phyloP scores from a whole-genome alignment of 2,888 invertebrate species.

The Pteria penguin region DNA sequence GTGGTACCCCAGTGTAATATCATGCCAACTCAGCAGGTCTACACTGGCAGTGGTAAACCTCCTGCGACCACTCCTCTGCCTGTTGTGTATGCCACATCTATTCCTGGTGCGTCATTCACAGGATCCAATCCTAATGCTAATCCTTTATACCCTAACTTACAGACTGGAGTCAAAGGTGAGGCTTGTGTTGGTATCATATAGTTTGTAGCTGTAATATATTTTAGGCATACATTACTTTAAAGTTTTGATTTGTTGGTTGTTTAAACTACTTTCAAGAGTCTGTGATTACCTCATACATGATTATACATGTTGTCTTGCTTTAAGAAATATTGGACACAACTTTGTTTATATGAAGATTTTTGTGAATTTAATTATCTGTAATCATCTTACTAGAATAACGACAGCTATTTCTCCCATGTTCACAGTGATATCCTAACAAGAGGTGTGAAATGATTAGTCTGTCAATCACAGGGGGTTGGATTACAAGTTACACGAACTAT shows the following conservation, averaged over 20 bases:
- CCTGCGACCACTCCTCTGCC: slow-evolving; percentile 38
- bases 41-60: slow-evolving; percentile 38
- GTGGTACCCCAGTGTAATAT: slow-evolving; percentile 62
- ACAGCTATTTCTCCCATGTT: too few relatives aligned
- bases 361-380: too few relatives aligned
- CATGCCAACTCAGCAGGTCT: slow-evolving; percentile 37
- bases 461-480: too few relatives aligned
- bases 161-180: slow-evolving; percentile 6
- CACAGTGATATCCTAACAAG: too few relatives aligned
- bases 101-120: slow-evolving; percentile 41
- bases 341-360: too few relatives aligned
- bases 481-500: too few relatives aligned
- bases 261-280: too few relatives aligned
- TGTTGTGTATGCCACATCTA: slow-evolving; percentile 50
- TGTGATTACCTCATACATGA: too few relatives aligned
- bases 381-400: too few relatives aligned
- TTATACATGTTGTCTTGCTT: neutral
- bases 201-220: neutral
- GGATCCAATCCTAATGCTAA: slow-evolving; percentile 22
- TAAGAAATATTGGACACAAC: neutral
- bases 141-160: slow-evolving; percentile 21
- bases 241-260: too few relatives aligned
- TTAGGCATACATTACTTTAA: neutral
- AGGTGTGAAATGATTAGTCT: too few relatives aligned
- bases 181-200: neutral